A percentile compares a stretch with the other conserved stretches of the same genome.
These are phyloP conservation scores for Rhineura floridana DNA, from an alignment of 2,113 vertebrate genomes.

Conservation along the genomic window DNA sequence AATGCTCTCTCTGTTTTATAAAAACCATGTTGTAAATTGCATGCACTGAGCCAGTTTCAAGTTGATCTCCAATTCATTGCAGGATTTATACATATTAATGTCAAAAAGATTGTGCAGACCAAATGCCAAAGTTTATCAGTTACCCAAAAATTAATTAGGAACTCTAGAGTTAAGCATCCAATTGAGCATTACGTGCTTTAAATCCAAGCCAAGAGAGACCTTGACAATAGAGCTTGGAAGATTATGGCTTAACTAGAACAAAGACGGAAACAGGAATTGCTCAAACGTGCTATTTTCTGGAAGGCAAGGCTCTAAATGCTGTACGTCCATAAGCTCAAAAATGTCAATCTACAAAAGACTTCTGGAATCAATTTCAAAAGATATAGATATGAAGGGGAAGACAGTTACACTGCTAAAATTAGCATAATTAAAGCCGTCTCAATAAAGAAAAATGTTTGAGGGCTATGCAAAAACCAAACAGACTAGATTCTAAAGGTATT, in stretches of 20 bases:
- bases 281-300: constrained; percentile 49
- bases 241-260: constrained; percentile 64
- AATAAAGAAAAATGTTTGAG: neutral
- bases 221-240: constrained; percentile 59
- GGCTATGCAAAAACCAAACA: neutral
- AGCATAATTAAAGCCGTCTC: neutral
- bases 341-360: constrained; percentile 57
- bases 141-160: constrained; percentile 63
- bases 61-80: constrained; percentile 44
- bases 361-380: constrained; percentile 52
- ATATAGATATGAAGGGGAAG: constrained; percentile 36
- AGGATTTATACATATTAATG: constrained; percentile 60
- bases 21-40: constrained; percentile 31
- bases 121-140: constrained; percentile 62
- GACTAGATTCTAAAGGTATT: neutral
- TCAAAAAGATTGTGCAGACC: constrained; percentile 50
- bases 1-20: constrained; percentile 17
- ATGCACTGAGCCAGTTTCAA: constrained; percentile 43
- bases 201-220: constrained; percentile 62
- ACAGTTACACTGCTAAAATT: constrained; percentile 10
- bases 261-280: constrained; percentile 51
- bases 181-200: constrained; percentile 59
- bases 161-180: constrained; percentile 59
- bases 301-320: constrained; percentile 40
- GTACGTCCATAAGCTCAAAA: constrained; percentile 62